phyloP scores from a whole-genome alignment of 2,113 vertebrate genomes.

The Pitta sordida region DNA sequence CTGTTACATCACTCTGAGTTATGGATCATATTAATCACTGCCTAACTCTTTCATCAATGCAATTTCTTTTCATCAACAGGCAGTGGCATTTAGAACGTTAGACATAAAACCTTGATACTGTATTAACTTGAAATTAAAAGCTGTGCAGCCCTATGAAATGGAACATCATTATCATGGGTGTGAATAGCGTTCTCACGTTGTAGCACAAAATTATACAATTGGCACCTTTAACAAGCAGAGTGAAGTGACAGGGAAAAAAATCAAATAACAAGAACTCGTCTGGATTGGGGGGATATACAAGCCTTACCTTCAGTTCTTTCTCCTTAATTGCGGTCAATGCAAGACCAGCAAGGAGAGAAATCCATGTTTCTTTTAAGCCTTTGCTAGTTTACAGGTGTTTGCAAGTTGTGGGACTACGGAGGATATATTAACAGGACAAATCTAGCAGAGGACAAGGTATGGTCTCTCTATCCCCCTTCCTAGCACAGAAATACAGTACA shows the following conservation, averaged over 20 bases:
- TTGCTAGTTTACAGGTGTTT: not conserved
- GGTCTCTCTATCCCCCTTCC: not conserved
- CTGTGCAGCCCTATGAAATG: conserved; percentile 13
- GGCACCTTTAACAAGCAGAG: not conserved
- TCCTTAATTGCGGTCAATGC: conserved; percentile 17
- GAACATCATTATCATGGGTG: not conserved
- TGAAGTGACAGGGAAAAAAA: not conserved
- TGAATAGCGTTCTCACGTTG: not conserved
- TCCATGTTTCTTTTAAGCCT: not conserved
- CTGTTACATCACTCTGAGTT: conserved; percentile 62
- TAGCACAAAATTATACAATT: not conserved
- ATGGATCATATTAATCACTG: conserved; percentile 75
- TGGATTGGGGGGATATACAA: not conserved
- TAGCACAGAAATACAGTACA: not conserved
- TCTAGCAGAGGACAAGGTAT: not conserved
- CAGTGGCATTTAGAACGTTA: conserved; percentile 35
- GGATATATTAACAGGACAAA: not conserved
- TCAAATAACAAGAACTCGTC: conserved; percentile 3
- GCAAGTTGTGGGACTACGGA: not conserved
- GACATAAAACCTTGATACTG: conserved; percentile 20
- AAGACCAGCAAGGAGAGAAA: conserved; percentile 18
- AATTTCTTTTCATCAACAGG: conserved; percentile 68
- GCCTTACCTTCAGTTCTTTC: not conserved
- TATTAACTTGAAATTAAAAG: conserved; percentile 70
- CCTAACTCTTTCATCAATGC: conserved; percentile 70